Evolutionary conservation across 2,888 invertebrate species (phyloP).

Genomic region (Lucinisca nassula): DNA sequence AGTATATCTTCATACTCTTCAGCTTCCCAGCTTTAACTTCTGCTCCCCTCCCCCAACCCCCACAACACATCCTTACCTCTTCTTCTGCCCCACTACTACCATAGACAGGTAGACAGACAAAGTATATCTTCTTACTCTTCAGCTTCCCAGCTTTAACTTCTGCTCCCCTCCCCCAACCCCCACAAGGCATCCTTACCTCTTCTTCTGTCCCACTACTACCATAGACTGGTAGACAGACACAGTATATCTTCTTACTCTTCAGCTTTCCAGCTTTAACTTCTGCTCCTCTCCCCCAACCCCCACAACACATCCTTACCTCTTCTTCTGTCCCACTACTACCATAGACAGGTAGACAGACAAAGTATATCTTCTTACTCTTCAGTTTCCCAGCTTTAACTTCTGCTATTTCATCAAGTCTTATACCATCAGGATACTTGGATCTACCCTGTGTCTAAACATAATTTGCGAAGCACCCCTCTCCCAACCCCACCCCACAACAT

Average conservation of each 20-base stretch:
- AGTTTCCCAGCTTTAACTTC: conserved; percentile 57
- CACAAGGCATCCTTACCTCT: conserved; percentile 20
- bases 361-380: conserved; percentile 63
- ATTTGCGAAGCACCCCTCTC: too few relatives aligned
- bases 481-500: too few relatives aligned
- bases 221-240: conserved; percentile 63
- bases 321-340: conserved; percentile 38
- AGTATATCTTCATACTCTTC: too few relatives aligned
- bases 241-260: conserved; percentile 63
- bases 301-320: conserved; percentile 41
- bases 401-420: conserved; percentile 60
- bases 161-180: too few relatives aligned
- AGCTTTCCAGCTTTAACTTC: conserved; percentile 58
- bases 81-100: too few relatives aligned
- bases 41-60: too few relatives aligned
- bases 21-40: too few relatives aligned
- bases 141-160: too few relatives aligned
- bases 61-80: too few relatives aligned
- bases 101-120: too few relatives aligned
- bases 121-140: too few relatives aligned
- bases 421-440: conserved; percentile 58
- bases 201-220: conserved; percentile 38
- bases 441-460: conserved; percentile 53
- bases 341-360: conserved; percentile 63
- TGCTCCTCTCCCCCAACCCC: too few relatives aligned